These are phyloP conservation scores for Andrena camellia DNA, from an alignment of 2,888 invertebrate species.

Conservation along the genomic window DNA sequence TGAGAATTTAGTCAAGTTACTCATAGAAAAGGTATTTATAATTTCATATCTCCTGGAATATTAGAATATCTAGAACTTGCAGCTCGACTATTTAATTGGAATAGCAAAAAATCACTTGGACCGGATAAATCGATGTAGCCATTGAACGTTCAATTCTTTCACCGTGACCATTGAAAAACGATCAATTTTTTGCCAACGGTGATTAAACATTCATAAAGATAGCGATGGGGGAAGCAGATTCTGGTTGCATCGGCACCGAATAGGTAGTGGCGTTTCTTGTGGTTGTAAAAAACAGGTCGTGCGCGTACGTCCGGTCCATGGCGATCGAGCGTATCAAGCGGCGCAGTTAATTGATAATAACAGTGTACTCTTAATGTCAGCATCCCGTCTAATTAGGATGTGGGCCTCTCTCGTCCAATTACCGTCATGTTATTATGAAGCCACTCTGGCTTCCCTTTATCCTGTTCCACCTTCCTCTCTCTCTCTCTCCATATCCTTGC, in stretches of 20 bases:
- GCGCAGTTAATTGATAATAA: constrained; percentile 80
- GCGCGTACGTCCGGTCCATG: constrained; percentile 54
- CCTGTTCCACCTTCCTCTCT: constrained; percentile 48
- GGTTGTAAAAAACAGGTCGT: constrained; percentile 56
- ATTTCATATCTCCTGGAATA: neutral
- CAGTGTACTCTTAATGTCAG: constrained; percentile 79
- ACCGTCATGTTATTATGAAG: constrained; percentile 79
- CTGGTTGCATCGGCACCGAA: neutral
- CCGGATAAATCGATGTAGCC: neutral
- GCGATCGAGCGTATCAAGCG: constrained; percentile 77
- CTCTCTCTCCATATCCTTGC: constrained; percentile 32
- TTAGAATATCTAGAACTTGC: neutral
- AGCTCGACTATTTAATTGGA: neutral
- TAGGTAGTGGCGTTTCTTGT: constrained; percentile 50
- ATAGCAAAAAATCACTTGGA: neutral
- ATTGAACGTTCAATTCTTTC: neutral
- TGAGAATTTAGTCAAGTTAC: too few relatives aligned
- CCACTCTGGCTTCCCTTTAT: constrained; percentile 78
- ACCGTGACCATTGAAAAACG: neutral
- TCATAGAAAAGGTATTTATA: neutral
- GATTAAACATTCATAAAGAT: constrained; percentile 13
- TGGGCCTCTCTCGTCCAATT: constrained; percentile 79
- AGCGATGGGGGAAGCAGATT: neutral
- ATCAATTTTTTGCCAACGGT: neutral
- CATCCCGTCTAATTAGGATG: constrained; percentile 80